A percentile compares a stretch with the other conserved stretches of the same genome.
These are phyloP conservation scores for Peribatodes rhomboidaria DNA, from an alignment of 2,888 invertebrate genomes.

Conservation along the genomic window DNA sequence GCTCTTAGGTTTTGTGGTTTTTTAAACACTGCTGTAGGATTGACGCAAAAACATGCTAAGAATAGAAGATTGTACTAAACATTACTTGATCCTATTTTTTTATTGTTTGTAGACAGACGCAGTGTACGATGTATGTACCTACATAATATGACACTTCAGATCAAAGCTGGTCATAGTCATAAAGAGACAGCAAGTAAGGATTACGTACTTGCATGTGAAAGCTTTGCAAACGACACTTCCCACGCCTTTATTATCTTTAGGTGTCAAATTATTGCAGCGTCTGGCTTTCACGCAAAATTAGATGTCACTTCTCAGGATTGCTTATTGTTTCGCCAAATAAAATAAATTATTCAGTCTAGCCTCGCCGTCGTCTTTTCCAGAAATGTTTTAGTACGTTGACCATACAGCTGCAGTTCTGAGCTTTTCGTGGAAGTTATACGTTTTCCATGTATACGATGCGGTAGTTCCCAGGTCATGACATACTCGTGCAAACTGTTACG, in stretches of 20 bases:
- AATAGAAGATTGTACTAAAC: neutral
- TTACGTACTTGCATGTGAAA: slow-evolving; percentile 33
- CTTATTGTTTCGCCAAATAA: slow-evolving; percentile 40
- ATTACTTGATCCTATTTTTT: no score
- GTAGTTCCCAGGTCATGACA: neutral
- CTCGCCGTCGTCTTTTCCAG: slow-evolving; percentile 1
- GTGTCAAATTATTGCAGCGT: slow-evolving; percentile 39
- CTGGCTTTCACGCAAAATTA: slow-evolving; percentile 35
- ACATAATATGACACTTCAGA: no score
- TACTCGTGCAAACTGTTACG: neutral
- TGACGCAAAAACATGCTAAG: neutral
- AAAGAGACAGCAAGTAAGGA: slow-evolving; percentile 13
- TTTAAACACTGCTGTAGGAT: no score
- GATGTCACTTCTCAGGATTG: slow-evolving; percentile 38
- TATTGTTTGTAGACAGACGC: no score
- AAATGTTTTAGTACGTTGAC: slow-evolving; percentile 6
- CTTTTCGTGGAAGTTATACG: slow-evolving; percentile 12
- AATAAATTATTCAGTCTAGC: slow-evolving; percentile 26
- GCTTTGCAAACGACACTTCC: slow-evolving; percentile 32
- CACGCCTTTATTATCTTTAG: slow-evolving; percentile 38
- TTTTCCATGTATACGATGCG: neutral
- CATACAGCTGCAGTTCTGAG: neutral
- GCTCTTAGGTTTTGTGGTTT: no score
- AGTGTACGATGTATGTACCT: no score
- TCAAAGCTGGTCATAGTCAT: slow-evolving; percentile 2